A percentile compares a stretch with the other conserved stretches of the same genome.
These are phyloP conservation scores for Nibea coibor DNA, from an alignment of 2,113 vertebrate species.

Conservation along the genomic window DNA sequence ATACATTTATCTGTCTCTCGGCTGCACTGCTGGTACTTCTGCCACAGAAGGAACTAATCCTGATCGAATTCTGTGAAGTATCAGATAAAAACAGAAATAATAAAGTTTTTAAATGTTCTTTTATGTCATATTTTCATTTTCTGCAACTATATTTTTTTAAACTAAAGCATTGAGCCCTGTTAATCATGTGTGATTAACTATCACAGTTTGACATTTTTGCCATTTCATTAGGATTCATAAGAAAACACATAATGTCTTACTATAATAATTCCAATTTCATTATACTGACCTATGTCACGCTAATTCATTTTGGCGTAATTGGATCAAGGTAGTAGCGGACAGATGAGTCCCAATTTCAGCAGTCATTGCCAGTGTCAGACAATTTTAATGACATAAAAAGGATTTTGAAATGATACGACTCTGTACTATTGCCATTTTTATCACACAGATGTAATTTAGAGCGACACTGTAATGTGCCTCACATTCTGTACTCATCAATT, in stretches of 20 bases:
- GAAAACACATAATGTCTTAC: conserved; percentile 1
- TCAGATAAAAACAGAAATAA: no score
- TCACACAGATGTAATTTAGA: conserved; percentile 14
- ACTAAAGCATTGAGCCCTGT: no score
- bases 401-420: conserved; percentile 1
- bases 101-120: no score
- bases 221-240: conserved; percentile 6
- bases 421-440: conserved; percentile 13
- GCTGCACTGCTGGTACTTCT: no score
- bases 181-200: neutral
- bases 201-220: neutral
- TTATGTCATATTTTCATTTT: no score
- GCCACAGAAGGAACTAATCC: no score
- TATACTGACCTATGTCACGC: conserved; percentile 18
- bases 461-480: conserved; percentile 7
- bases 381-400: conserved; percentile 2
- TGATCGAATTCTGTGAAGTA: no score
- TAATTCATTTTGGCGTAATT: conserved; percentile 3
- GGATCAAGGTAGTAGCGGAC: conserved; percentile 2
- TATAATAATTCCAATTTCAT: conserved; percentile 1
- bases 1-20: no score
- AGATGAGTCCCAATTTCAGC: conserved; percentile 20
- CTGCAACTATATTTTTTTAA: no score
- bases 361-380: neutral
- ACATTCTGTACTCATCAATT: conserved; percentile 20